These are phyloP conservation scores for Pluvialis apricaria DNA, from an alignment of 2,113 vertebrate genomes.

Conservation along the genomic window DNA sequence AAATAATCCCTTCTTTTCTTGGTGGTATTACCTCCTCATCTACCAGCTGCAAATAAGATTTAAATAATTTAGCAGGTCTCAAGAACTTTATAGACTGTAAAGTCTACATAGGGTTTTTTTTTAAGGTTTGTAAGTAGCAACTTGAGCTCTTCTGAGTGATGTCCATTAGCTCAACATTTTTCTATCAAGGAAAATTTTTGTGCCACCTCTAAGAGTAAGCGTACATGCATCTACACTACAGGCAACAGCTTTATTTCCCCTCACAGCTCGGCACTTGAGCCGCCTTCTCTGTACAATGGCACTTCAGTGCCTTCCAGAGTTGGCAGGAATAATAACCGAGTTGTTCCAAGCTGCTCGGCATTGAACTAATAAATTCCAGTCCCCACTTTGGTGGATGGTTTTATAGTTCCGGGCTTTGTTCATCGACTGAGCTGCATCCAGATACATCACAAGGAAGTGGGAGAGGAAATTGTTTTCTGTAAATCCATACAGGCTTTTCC, in stretches of 20 bases:
- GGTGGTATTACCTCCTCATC: background rate
- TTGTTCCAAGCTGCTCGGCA: background rate
- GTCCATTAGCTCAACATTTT: background rate
- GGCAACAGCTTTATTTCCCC: background rate
- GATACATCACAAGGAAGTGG: background rate
- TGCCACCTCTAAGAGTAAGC: background rate
- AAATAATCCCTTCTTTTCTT: background rate
- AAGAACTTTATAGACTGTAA: background rate
- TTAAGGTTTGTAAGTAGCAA: background rate
- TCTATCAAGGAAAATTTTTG: background rate
- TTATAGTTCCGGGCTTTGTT: conserved; percentile 20
- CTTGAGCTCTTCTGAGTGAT: background rate
- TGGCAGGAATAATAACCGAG: background rate
- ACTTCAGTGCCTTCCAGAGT: background rate
- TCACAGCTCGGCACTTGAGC: background rate
- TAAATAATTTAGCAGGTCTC: background rate
- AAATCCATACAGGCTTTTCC: background rate
- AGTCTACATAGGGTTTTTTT: background rate
- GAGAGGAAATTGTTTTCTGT: background rate
- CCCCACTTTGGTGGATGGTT: background rate
- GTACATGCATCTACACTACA: rapidly evolving
- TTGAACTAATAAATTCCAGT: background rate
- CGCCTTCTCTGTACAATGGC: background rate
- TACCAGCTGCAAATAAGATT: background rate
- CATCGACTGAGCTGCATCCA: background rate